These are phyloP conservation scores for Nymphalis io DNA, from an alignment of 1,140 invertebrate species.

Conservation along the genomic window DNA sequence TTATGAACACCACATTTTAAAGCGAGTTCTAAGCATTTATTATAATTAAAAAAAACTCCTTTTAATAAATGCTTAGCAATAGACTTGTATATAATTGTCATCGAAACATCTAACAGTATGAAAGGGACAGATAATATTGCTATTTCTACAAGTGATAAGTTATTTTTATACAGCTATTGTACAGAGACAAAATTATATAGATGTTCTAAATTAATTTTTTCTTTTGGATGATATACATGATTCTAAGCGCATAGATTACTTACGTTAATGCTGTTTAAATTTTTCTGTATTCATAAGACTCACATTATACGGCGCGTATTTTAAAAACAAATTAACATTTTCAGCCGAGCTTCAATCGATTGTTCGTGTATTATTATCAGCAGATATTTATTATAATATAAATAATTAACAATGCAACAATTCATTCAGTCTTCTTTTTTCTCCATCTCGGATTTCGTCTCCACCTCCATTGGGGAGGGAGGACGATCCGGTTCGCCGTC, in stretches of 20 bases:
- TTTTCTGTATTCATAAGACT: neutral
- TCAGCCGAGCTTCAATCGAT: neutral
- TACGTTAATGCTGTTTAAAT: neutral
- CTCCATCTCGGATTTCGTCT: conserved; percentile 55
- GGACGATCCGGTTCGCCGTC: conserved; percentile 59
- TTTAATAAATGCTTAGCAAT: neutral
- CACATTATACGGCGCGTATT: neutral
- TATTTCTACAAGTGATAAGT: no score
- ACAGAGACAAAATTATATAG: no score
- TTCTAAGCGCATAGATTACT: neutral
- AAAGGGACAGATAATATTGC: no score
- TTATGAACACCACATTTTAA: conserved; percentile 16
- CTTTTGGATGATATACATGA: neutral
- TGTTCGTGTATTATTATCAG: neutral
- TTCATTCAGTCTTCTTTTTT: conserved; percentile 75
- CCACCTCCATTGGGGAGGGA: conserved; percentile 53
- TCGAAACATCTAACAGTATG: no score
- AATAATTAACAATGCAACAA: conserved; percentile 31
- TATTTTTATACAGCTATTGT: no score
- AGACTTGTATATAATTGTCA: neutral
- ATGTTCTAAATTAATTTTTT: neutral
- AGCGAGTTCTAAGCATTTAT: conserved; percentile 1
- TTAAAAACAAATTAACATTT: neutral
- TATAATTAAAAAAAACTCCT: neutral
- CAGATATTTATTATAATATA: conserved; percentile 16